Conservation (phyloP, 2,113 vertebrate species). For the Sarotherodon lohbergeri region DNA sequence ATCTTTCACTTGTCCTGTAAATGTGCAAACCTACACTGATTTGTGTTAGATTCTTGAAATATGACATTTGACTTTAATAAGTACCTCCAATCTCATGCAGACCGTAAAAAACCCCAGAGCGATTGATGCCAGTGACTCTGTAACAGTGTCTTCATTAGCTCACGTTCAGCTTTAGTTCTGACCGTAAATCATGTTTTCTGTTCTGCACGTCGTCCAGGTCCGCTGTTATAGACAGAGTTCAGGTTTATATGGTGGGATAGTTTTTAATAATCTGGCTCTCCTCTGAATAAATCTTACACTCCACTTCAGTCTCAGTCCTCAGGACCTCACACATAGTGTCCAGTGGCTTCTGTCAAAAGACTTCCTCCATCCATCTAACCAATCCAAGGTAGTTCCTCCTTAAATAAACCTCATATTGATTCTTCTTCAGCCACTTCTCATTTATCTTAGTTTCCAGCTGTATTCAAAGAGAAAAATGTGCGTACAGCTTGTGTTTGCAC, state of each 20-base stretch:
- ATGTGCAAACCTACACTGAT: background rate
- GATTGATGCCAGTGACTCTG: background rate
- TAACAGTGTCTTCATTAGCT: background rate
- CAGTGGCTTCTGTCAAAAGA: background rate
- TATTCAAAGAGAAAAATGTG: too few species aligned
- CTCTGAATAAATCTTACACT: background rate
- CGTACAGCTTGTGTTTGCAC: too few species aligned
- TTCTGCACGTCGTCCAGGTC: background rate
- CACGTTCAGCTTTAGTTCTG: background rate
- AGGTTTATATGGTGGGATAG: background rate
- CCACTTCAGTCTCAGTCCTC: background rate
- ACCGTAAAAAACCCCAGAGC: rapidly evolving
- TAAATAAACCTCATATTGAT: background rate
- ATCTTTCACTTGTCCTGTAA: background rate
- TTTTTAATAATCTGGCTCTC: background rate
- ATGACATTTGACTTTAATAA: background rate
- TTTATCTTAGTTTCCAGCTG: too few species aligned
- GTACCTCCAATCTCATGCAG: background rate
- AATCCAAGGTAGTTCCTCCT: background rate
- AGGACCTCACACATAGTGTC: background rate
- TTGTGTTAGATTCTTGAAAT: background rate
- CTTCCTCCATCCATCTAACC: background rate
- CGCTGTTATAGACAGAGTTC: background rate
- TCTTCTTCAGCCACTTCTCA: background rate
- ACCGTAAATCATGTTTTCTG: background rate